phyloP scores from a whole-genome alignment of 2,113 vertebrate species.

The Corythaeola cristata region DNA sequence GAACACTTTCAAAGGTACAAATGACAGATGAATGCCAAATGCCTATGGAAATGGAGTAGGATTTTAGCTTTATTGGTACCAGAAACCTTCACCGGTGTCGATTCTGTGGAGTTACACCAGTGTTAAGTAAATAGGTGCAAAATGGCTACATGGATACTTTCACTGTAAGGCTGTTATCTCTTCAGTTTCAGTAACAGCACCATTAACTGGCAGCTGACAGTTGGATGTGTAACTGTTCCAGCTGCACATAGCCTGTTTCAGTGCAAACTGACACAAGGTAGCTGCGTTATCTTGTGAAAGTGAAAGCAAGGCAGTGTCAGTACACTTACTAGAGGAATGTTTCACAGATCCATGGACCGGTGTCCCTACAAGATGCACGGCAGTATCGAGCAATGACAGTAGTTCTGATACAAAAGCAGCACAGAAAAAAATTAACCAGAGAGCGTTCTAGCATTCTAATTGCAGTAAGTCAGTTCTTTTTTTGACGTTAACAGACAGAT shows the following conservation, averaged over 20 bases:
- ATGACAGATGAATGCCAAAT: neutral
- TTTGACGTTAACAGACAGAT: neutral
- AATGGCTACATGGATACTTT: neutral
- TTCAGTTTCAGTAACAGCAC: neutral
- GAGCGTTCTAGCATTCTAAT: neutral
- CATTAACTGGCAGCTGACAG: neutral
- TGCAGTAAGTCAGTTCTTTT: neutral
- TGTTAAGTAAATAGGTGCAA: neutral
- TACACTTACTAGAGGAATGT: neutral
- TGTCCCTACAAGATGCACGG: neutral
- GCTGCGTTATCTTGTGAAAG: neutral
- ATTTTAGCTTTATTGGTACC: neutral
- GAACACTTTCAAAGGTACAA: neutral
- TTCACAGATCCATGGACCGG: neutral
- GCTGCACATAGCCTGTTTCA: neutral
- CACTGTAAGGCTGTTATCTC: rapidly evolving
- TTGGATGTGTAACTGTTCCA: neutral
- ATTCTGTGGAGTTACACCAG: neutral
- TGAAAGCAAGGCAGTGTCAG: neutral
- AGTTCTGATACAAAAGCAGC: neutral
- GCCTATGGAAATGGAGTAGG: neutral
- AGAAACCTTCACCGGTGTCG: neutral
- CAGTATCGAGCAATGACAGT: neutral
- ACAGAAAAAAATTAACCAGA: neutral
- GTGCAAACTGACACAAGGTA: neutral